Conservation (phyloP, 1,140 invertebrate genomes). For the Helicorthomorpha holstii region DNA sequence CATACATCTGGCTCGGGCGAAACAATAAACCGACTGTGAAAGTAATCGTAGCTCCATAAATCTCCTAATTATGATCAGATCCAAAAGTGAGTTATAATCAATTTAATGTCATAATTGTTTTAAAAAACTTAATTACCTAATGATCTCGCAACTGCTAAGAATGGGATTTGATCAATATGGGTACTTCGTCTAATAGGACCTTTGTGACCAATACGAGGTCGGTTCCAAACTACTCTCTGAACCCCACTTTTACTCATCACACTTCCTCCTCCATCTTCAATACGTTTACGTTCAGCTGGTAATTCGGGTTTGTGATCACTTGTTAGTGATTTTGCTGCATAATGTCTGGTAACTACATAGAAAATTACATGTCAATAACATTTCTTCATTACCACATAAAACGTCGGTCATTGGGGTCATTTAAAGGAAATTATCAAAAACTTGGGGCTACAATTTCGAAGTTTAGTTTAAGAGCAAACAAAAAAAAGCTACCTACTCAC, state of each 20-base stretch:
- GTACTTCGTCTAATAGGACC: constrained; percentile 68
- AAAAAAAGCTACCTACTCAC: no score
- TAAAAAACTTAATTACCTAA: constrained; percentile 40
- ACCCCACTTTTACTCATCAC: constrained; percentile 70
- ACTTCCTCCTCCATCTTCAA: constrained; percentile 64
- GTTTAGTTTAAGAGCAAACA: no score
- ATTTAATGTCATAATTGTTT: background rate
- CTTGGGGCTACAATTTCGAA: no score
- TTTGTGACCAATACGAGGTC: constrained; percentile 42
- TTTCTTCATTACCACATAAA: background rate
- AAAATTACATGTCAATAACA: background rate
- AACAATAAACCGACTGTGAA: constrained; percentile 76
- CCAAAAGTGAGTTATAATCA: background rate
- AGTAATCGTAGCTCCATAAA: constrained; percentile 90
- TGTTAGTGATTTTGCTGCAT: constrained; percentile 62
- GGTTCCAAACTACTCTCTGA: constrained; percentile 89
- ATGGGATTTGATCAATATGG: constrained; percentile 85
- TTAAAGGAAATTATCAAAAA: no score
- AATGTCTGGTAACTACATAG: constrained; percentile 38
- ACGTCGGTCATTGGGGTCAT: background rate
- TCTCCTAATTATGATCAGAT: constrained; percentile 41
- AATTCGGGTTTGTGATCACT: constrained; percentile 91
- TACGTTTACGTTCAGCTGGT: constrained; percentile 63
- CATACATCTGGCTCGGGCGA: constrained; percentile 93
- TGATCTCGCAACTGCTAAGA: constrained; percentile 84